Conservation (phyloP, 1,140 invertebrate genomes). For the Drosophila prosaltans region DNA sequence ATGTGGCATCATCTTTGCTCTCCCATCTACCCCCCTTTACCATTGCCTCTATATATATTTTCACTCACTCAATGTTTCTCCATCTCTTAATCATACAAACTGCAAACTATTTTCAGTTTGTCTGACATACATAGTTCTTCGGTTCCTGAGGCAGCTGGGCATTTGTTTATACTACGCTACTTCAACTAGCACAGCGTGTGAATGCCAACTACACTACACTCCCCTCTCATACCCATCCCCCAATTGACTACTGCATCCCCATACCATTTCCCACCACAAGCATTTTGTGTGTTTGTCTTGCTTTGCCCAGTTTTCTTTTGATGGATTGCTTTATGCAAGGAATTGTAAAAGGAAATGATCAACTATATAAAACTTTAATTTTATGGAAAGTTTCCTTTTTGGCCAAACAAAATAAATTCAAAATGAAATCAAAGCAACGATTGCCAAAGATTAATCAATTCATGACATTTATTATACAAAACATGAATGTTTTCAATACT, state of each 20-base stretch:
- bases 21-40: not conserved
- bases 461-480: no score
- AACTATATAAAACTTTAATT: conserved; percentile 23
- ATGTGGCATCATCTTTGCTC: conserved; percentile 44
- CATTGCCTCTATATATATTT: not conserved
- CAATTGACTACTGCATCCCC: not conserved
- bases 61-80: not conserved
- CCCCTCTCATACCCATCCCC: not conserved
- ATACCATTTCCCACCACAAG: not conserved
- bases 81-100: conserved; percentile 48
- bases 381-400: not conserved
- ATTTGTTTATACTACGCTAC: conserved; percentile 51
- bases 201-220: conserved; percentile 22
- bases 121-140: conserved; percentile 64
- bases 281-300: conserved; percentile 43
- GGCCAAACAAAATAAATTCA: no score
- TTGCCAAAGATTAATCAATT: no score
- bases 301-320: conserved; percentile 49
- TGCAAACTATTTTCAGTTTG: conserved; percentile 69
- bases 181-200: conserved; percentile 35
- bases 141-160: conserved; percentile 18
- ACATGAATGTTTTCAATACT: no score
- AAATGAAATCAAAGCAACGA: no score
- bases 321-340: conserved; percentile 56
- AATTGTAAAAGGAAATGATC: not conserved